Evolutionary conservation across 2,888 invertebrate genomes (phyloP).

Genomic region (Euclidia mi): DNA sequence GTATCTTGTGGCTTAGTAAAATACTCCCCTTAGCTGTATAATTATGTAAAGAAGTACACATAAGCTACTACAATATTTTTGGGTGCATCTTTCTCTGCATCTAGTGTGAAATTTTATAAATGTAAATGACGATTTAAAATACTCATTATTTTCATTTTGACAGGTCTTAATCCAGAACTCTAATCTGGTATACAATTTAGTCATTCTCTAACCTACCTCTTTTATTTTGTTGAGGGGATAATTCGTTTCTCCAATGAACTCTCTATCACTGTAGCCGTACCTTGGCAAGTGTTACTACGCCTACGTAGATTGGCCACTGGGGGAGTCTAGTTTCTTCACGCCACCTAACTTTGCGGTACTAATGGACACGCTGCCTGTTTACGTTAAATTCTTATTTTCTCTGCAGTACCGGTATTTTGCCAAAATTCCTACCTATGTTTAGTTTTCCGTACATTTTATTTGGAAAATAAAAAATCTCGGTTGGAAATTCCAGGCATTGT

Average conservation of each 20-base stretch:
- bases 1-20: too few relatives aligned
- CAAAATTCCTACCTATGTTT: neutral
- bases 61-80: too few relatives aligned
- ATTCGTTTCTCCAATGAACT: neutral
- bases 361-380: slow-evolving; percentile 44
- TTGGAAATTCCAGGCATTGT: neutral
- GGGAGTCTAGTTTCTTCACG: slow-evolving; percentile 55
- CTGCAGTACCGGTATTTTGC: slow-evolving; percentile 4
- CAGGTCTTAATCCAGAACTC: too few relatives aligned
- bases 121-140: too few relatives aligned
- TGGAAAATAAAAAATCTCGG: slow-evolving; percentile 3
- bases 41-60: too few relatives aligned
- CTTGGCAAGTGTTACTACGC: slow-evolving; percentile 31
- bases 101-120: too few relatives aligned
- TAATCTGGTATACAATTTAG: too few relatives aligned
- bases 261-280: neutral
- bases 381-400: slow-evolving; percentile 36
- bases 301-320: slow-evolving; percentile 54
- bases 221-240: too few relatives aligned
- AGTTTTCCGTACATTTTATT: slow-evolving; percentile 6
- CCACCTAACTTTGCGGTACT: slow-evolving; percentile 47
- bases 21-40: too few relatives aligned
- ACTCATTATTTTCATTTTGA: too few relatives aligned
- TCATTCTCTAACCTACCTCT: too few relatives aligned
- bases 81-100: too few relatives aligned